Percentiles rank a stretch among this genome's conserved stretches.
These are phyloP conservation scores for Rhynchomys soricoides DNA, from an alignment of 2,113 vertebrate species.

Conservation along the genomic window DNA sequence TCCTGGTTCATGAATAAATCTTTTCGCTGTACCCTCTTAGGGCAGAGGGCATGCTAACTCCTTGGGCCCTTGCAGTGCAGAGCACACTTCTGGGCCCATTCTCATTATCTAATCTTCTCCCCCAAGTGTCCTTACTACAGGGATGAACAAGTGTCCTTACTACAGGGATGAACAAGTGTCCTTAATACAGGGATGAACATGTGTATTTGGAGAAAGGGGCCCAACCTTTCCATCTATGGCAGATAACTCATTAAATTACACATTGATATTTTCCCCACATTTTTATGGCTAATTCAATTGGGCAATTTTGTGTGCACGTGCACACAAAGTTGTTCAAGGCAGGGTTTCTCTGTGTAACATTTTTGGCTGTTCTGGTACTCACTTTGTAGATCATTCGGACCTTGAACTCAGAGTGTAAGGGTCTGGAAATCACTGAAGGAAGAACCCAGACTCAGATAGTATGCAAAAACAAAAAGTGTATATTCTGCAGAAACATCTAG, in stretches of 20 bases:
- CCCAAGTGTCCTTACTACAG: background rate
- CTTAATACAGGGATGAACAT: background rate
- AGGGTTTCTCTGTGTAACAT: background rate
- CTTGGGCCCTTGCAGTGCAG: background rate
- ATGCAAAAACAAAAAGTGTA: no score
- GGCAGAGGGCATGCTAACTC: background rate
- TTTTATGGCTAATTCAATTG: background rate
- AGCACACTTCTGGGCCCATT: background rate
- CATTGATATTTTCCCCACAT: background rate
- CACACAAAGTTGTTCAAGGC: no score
- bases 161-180: no score
- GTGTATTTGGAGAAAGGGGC: background rate
- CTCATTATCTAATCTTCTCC: background rate
- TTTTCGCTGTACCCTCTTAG: background rate
- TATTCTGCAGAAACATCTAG: no score
- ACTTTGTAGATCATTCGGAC: background rate
- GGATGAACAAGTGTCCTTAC: background rate
- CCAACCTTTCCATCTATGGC: background rate
- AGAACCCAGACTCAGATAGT: no score
- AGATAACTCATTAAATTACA: background rate
- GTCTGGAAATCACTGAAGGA: no score
- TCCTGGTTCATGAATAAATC: background rate
- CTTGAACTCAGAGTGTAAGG: background rate
- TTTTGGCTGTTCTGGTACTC: background rate
- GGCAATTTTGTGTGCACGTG: background rate